phyloP scores from a whole-genome alignment of 1,140 invertebrate genomes.

The Drosophila gunungcola region DNA sequence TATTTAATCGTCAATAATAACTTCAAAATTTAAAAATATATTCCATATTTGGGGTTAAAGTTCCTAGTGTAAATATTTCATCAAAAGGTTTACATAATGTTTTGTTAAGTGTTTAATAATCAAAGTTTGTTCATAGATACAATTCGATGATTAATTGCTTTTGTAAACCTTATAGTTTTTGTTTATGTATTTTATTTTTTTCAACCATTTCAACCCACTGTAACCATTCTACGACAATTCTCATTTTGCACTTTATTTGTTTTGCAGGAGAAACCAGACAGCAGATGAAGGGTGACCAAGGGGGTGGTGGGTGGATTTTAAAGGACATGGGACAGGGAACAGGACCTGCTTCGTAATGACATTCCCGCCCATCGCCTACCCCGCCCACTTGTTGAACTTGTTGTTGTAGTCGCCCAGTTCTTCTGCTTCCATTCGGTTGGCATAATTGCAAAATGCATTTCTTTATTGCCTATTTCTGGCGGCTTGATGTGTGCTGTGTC shows the following conservation, averaged over 20 bases:
- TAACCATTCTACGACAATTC: constrained; percentile 30
- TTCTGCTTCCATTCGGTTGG: constrained; percentile 25
- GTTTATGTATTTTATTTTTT: too few relatives aligned
- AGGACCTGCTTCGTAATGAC: constrained; percentile 7
- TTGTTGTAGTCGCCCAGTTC: constrained; percentile 6
- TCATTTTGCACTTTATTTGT: constrained; percentile 45
- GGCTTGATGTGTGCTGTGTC: not conserved
- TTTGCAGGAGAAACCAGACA: constrained; percentile 21
- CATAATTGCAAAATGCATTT: constrained; percentile 33
- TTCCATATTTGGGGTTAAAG: too few relatives aligned
- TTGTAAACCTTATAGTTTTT: too few relatives aligned
- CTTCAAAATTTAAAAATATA: too few relatives aligned
- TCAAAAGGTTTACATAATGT: too few relatives aligned
- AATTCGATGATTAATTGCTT: not conserved
- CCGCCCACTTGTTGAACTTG: constrained; percentile 40
- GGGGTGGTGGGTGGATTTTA: not conserved
- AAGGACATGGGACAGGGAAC: not conserved
- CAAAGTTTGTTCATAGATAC: too few relatives aligned
- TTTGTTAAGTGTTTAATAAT: too few relatives aligned
- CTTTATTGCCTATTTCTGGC: constrained; percentile 23
- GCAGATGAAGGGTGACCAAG: not conserved
- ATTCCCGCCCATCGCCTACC: not conserved
- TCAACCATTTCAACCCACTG: not conserved
- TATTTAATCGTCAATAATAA: too few relatives aligned
- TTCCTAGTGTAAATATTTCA: too few relatives aligned